Evolutionary conservation across 2,888 invertebrate species (phyloP), one percentile per base, ranked within the genome.

Genomic region (Tenthredo distinguenda): DNA sequence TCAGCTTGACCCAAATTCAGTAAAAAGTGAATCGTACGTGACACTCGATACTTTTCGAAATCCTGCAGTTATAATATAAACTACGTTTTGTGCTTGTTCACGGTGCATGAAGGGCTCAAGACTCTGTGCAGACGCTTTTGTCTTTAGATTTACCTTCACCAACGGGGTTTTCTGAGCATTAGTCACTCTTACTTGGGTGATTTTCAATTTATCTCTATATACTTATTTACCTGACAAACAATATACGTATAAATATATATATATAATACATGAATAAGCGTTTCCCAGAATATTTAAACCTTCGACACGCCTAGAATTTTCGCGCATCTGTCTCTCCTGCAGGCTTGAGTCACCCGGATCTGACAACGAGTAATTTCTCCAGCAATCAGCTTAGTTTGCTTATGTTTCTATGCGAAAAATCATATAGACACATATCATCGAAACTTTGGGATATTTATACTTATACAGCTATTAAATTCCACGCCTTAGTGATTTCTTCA

Each of bases 211-310:
- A 62, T 62, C 62, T 62, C 2, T 26, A 62, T 26, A 58, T 68
- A 74, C 74, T 74, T n/a, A 12, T 74, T 74, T 21, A 76, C 76
- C 76, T 47, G 43, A 15, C 71, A 71, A 71, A 71, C 71, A 71
- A 40, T 71, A 18, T 10, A 7, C 10, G n/a, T 10, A 21, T 26
- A n/a, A n/a, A n/a, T n/a, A 40, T 40, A 72, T 18, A 37, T 5
- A 40, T 37, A n/a, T 62, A 26, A 26, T 62, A 62, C 62, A 62
- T 62, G 26, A 26, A 62, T 62, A 62, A 62, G 26, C 6, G 26
- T 62, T 62, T 26, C 62, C 62, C 5, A 26, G 62, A 62, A 62
- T 62, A 4, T 21, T 62, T 31, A 31, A 62, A 62, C 62, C 62
- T 62, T 62, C 62, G 62, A 31, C 26, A 26, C 26, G 62, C 26